These are phyloP conservation scores for Actinemys pallida DNA, from an alignment of 2,113 vertebrate species.

Conservation along the genomic window DNA sequence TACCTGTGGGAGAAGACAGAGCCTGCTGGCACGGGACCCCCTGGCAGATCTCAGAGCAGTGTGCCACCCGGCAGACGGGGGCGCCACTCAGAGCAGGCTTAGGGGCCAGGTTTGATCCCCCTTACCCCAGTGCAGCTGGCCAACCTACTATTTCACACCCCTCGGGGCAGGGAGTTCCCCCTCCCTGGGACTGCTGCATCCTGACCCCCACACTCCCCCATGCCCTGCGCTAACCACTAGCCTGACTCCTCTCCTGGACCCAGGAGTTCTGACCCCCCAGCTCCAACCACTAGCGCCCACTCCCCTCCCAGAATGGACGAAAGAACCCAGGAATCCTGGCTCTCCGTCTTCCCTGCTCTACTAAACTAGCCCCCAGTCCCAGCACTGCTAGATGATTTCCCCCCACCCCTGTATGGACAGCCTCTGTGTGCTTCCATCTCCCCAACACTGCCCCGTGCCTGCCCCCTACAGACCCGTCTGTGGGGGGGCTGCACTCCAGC, in stretches of 20 bases:
- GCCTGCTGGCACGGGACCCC: neutral
- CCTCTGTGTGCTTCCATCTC: neutral
- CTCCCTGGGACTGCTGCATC: neutral
- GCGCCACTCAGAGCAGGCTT: neutral
- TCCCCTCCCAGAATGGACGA: neutral
- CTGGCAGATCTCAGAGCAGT: neutral
- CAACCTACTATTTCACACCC: neutral
- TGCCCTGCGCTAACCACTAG: neutral
- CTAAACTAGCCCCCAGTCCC: neutral
- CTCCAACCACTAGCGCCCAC: neutral
- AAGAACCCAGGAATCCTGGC: neutral
- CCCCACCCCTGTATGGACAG: neutral
- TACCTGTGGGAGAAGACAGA: conserved; percentile 80
- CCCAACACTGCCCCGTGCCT: neutral
- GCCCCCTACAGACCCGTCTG: no score
- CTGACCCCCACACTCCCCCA: neutral
- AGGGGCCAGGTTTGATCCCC: neutral
- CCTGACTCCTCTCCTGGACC: neutral
- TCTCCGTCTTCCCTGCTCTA: neutral
- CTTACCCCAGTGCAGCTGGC: neutral
- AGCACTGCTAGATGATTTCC: neutral
- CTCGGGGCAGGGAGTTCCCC: neutral
- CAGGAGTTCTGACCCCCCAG: neutral
- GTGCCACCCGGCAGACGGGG: neutral
- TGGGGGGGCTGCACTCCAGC: no score